Conservation (phyloP, 2,113 vertebrate species). For the Trinectes maculatus region DNA sequence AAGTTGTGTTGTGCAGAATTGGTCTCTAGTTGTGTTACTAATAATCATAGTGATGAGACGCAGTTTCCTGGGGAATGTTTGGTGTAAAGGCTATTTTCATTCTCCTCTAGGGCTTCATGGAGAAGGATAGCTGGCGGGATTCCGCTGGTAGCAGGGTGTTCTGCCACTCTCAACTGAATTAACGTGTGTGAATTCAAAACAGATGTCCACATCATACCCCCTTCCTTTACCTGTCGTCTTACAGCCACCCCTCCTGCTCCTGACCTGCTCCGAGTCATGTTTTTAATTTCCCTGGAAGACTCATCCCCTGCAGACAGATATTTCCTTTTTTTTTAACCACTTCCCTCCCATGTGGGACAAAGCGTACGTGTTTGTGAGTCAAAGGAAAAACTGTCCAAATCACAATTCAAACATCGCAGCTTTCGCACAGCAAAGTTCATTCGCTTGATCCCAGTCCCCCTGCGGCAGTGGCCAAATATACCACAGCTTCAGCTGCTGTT, state of each 20-base stretch:
- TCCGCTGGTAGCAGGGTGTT: constrained; percentile 63
- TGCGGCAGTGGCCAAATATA: not conserved
- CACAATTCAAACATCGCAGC: constrained; percentile 22
- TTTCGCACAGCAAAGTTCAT: constrained; percentile 1
- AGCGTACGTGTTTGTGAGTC: constrained; percentile 12
- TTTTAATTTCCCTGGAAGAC: constrained; percentile 70
- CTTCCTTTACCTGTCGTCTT: constrained; percentile 34
- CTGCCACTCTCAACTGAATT: constrained; percentile 69
- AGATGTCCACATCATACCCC: constrained; percentile 64
- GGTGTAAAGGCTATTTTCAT: constrained; percentile 8
- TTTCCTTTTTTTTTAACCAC: constrained; percentile 41
- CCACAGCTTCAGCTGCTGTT: constrained; percentile 3
- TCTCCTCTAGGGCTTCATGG: not conserved
- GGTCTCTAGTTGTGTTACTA: too few relatives aligned
- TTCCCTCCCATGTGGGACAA: constrained; percentile 9
- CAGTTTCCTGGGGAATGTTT: constrained; percentile 18
- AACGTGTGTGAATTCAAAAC: constrained; percentile 75
- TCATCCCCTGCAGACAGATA: constrained; percentile 31
- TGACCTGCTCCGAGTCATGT: constrained; percentile 63
- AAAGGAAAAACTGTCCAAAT: not conserved
- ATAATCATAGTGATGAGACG: too few relatives aligned
- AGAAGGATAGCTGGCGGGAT: constrained; percentile 47
- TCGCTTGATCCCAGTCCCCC: not conserved
- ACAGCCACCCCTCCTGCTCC: constrained; percentile 33
- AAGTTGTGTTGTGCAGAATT: not conserved